Evolutionary conservation across 2,113 vertebrate species (phyloP).

Genomic region (Rhinichthys klamathensis): DNA sequence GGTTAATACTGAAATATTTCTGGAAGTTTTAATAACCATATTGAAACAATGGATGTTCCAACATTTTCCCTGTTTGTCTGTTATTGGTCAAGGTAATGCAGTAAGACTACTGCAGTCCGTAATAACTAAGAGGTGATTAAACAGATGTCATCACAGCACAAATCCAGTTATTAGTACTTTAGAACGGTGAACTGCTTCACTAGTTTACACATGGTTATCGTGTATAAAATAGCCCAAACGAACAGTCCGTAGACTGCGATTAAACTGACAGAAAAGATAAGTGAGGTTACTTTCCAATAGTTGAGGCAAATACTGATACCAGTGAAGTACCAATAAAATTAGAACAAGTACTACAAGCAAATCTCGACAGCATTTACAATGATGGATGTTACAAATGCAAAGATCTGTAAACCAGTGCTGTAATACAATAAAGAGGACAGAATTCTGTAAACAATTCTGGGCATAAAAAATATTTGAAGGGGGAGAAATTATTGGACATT

Average conservation of each 20-base stretch:
- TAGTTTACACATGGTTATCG: slow-evolving; percentile 63
- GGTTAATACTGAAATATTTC: slow-evolving; percentile 73
- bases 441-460: slow-evolving; percentile 25
- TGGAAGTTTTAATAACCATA: slow-evolving; percentile 36
- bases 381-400: slow-evolving; percentile 51
- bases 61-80: slow-evolving; percentile 49
- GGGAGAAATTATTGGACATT: slow-evolving; percentile 33
- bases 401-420: slow-evolving; percentile 32
- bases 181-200: slow-evolving; percentile 66
- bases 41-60: slow-evolving; percentile 37
- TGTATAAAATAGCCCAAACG: slow-evolving; percentile 68
- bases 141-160: slow-evolving; percentile 56
- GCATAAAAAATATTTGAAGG: background rate
- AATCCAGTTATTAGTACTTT: slow-evolving; percentile 59
- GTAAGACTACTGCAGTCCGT: slow-evolving; percentile 12
- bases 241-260: slow-evolving; percentile 57
- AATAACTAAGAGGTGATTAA: slow-evolving; percentile 36
- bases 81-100: slow-evolving; percentile 54
- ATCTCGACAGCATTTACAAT: slow-evolving; percentile 76
- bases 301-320: slow-evolving; percentile 71
- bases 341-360: slow-evolving; percentile 75
- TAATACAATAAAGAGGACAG: slow-evolving; percentile 13
- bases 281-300: slow-evolving; percentile 69
- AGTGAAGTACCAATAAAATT: slow-evolving; percentile 73
- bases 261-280: slow-evolving; percentile 47